Evolutionary conservation across 2,888 invertebrate species (phyloP), one percentile per base, ranked within the genome.

Genomic region (Cosmorhoe ocellata): DNA sequence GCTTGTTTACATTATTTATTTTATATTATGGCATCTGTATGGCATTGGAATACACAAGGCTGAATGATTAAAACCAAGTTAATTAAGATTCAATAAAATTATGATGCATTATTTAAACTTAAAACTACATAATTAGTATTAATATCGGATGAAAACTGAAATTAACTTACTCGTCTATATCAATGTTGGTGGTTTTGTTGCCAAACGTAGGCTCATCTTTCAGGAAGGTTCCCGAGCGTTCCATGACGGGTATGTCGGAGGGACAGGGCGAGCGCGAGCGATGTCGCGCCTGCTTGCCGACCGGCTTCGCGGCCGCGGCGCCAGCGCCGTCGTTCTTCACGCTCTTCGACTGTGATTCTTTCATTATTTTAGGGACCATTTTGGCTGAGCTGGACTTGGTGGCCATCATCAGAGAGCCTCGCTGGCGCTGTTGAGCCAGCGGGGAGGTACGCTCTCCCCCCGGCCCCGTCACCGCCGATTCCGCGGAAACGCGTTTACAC

Each of bases 151-250:
- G 3, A 24, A 6, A 24, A 24, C 24, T 1, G 6, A 7, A 24
- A 24, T 24, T 24, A 22, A 34, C 22, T 47, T 38, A 76, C 48
- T 78, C 63, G 37, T 71, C 73, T 59, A 74, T 71, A 56, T 83
- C 79, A 41, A 78, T 71, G 31, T 73, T 69, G 13, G 73, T 72
- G 11, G 78, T 76, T 55, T 74, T 83, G 27, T 81, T 79, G 1
- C 77, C 76, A 48, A 87, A 87, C 12, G 93, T 94, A 0, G 95
- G 94, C 75, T 95, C 94, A 61, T 95, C 95, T 75, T 95, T 95
- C 11, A 94, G 80, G 70, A 95, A 95, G 0, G 95, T 95, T 11
- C 93, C 94, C 0, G 95, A 95, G 34, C 95, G 91, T 56, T 91
- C 90, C 86, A 92, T 89, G 1, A 67, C 59, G 0, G 82, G 81